phyloP scores from a whole-genome alignment of 1,140 invertebrate species.

The Ooceraea biroi region DNA sequence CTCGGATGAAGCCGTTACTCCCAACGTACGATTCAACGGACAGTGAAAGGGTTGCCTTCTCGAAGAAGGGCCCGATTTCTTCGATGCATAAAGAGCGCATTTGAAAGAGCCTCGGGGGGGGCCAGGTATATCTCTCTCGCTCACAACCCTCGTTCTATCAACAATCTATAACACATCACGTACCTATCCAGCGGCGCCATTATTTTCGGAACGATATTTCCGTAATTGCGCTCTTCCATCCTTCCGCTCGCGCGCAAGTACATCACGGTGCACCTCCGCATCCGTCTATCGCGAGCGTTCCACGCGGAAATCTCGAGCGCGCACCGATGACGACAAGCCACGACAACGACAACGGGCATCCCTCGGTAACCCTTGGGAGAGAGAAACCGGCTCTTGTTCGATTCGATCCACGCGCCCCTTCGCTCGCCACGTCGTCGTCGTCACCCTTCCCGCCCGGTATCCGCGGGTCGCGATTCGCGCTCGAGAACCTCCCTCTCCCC shows the following conservation, averaged over 20 bases:
- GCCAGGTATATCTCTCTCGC: not conserved
- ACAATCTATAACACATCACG: too few relatives aligned
- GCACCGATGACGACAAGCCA: not conserved
- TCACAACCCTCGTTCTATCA: not conserved
- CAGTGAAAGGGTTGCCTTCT: not conserved
- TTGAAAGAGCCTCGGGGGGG: not conserved
- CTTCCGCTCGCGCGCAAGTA: not conserved
- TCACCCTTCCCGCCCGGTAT: not conserved
- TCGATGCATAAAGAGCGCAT: not conserved
- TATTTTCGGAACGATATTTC: constrained; percentile 18
- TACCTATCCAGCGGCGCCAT: not conserved
- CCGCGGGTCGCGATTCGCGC: constrained; percentile 13
- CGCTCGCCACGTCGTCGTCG: not conserved
- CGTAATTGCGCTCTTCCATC: not conserved
- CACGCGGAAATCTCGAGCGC: constrained; percentile 35
- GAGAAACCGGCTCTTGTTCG: constrained; percentile 23
- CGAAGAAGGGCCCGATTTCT: not conserved
- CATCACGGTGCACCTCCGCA: not conserved
- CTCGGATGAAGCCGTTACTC: not conserved
- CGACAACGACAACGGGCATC: not conserved
- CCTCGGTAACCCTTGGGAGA: constrained; percentile 27
- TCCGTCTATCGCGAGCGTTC: not conserved
- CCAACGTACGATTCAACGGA: constrained; percentile 6
- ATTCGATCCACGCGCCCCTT: constrained; percentile 65
- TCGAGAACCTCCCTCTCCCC: not conserved